Percentiles rank a stretch among this genome's conserved stretches.
phyloP scores from a whole-genome alignment of 1,140 invertebrate species.

The Caerostris extrusa region DNA sequence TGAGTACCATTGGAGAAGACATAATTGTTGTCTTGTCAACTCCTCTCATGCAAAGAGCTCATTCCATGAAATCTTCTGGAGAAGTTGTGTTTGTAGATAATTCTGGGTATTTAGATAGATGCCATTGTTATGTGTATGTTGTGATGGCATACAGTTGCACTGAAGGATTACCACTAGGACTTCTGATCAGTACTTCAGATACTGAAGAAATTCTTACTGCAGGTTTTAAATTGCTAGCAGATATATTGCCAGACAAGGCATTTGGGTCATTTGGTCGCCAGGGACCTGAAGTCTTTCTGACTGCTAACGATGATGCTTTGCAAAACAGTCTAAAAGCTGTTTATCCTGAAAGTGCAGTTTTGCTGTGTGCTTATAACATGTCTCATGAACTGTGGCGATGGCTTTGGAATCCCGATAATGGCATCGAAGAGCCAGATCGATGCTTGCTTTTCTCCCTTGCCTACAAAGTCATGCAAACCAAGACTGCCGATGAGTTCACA shows the following conservation, averaged over 20 bases:
- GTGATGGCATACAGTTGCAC: conserved; percentile 63
- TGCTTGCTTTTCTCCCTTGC: conserved; percentile 68
- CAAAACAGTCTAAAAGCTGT: conserved; percentile 66
- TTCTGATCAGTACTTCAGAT: conserved; percentile 73
- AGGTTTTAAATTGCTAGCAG: conserved; percentile 70
- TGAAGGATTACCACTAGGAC: conserved; percentile 69
- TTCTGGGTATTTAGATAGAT: conserved; percentile 66
- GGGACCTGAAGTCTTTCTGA: conserved; percentile 71
- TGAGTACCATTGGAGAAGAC: conserved; percentile 54
- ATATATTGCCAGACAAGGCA: conserved; percentile 59
- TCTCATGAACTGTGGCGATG: conserved; percentile 63
- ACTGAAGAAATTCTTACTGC: conserved; percentile 55
- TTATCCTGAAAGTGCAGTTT: conserved; percentile 69
- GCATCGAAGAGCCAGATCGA: conserved; percentile 57
- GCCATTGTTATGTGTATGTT: conserved; percentile 64
- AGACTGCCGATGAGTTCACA: conserved; percentile 64
- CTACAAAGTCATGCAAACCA: conserved; percentile 72
- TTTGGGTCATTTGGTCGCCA: conserved; percentile 65
- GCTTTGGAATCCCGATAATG: conserved; percentile 67
- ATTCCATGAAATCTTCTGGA: conserved; percentile 70
- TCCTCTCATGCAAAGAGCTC: conserved; percentile 69
- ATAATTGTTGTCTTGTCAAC: conserved; percentile 67
- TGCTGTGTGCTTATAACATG: conserved; percentile 71
- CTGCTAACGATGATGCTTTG: conserved; percentile 61
- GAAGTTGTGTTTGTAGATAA: conserved; percentile 75